These are phyloP conservation scores for Diploscapter pachys DNA, from an alignment of 1,140 invertebrate species.

Conservation along the genomic window DNA sequence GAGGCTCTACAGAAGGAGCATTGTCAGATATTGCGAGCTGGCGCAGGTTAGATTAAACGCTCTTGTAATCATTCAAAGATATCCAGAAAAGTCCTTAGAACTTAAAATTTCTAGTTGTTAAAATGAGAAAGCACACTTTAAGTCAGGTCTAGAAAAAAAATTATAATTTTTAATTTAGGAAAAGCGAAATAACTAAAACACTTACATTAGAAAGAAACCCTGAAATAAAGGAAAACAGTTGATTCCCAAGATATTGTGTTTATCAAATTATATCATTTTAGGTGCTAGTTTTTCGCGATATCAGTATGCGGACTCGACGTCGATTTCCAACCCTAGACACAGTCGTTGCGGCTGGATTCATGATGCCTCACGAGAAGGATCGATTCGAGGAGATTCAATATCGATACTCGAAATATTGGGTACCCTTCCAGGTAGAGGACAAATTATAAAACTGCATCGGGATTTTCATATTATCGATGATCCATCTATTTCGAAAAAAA, in stretches of 20 bases:
- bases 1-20: slow-evolving; percentile 19
- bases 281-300: slow-evolving; percentile 46
- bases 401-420: slow-evolving; percentile 46
- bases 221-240: no score
- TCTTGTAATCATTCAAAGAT: not conserved
- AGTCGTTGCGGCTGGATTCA: slow-evolving; percentile 49
- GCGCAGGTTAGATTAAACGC: slow-evolving; percentile 10
- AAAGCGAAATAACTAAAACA: no score
- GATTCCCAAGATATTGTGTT: no score
- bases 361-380: slow-evolving; percentile 43
- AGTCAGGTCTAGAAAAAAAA: slow-evolving; percentile 45
- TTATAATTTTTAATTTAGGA: no score
- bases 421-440: slow-evolving; percentile 37
- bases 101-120: not conserved
- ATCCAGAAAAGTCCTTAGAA: slow-evolving; percentile 1
- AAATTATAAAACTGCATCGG: slow-evolving; percentile 1
- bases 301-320: slow-evolving; percentile 52
- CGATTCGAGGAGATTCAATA: slow-evolving; percentile 42
- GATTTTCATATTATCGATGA: slow-evolving; percentile 15
- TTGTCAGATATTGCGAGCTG: slow-evolving; percentile 29
- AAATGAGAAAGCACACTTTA: slow-evolving; percentile 65
- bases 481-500: not conserved
- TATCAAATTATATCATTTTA: slow-evolving; percentile 14
- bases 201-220: no score
- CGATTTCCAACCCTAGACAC: slow-evolving; percentile 56